Evolutionary conservation across 2,113 vertebrate genomes (phyloP).

Genomic region (Pithys albifrons): DNA sequence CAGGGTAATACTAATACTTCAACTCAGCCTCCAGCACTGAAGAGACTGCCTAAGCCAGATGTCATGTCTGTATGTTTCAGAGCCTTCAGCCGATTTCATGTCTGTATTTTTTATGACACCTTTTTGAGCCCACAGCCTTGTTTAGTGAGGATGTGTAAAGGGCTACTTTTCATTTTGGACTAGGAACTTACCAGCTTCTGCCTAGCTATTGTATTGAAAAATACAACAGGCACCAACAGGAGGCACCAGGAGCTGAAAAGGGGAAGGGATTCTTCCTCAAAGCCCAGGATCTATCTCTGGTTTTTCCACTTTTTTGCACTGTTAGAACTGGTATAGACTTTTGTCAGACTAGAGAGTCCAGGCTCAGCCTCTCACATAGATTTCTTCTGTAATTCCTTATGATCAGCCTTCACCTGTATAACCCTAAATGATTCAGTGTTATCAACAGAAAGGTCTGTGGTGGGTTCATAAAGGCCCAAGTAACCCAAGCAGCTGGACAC

Average conservation of each 20-base stretch:
- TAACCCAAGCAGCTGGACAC: neutral
- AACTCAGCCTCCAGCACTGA: neutral
- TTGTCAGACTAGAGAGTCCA: neutral
- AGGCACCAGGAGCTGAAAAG: neutral
- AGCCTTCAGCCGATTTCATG: neutral
- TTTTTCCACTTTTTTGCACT: fast-evolving
- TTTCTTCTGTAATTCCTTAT: neutral
- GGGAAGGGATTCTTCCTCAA: neutral
- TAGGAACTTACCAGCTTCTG: neutral
- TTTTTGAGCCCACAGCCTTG: neutral
- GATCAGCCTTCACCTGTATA: neutral
- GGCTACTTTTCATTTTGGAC: neutral
- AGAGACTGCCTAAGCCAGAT: neutral
- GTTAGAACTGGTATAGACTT: neutral
- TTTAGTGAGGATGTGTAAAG: neutral
- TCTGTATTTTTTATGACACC: neutral
- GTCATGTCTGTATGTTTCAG: neutral
- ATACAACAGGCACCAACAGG: neutral
- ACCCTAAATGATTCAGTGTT: neutral
- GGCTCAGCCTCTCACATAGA: neutral
- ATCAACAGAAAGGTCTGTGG: neutral
- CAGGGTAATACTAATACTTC: neutral
- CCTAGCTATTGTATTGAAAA: neutral
- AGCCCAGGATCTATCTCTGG: neutral
- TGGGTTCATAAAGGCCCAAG: neutral